Conservation (phyloP, 2,113 vertebrate species). For the Misgurnus anguillicaudatus region DNA sequence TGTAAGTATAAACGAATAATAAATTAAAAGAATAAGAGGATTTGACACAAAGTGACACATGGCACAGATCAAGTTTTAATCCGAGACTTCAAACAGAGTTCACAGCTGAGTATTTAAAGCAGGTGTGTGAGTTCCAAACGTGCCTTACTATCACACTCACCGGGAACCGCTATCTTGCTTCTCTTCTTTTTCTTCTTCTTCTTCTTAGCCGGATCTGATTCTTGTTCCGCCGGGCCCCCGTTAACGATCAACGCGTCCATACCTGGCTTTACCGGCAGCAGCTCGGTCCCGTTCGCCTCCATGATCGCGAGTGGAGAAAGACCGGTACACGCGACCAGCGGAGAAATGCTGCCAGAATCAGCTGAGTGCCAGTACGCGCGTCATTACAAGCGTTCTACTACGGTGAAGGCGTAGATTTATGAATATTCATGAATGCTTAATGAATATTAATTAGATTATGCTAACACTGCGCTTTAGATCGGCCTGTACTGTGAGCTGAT, state of each 20-base stretch:
- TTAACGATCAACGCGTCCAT: conserved; percentile 25
- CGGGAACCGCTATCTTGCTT: conserved; percentile 72
- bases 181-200: conserved; percentile 90
- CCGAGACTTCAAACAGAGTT: conserved; percentile 8
- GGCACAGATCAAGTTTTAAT: neutral
- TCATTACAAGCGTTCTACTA: neutral
- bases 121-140: neutral
- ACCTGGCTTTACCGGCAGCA: neutral
- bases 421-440: too few relatives aligned
- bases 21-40: too few relatives aligned
- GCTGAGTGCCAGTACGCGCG: conserved; percentile 1
- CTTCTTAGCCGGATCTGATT: conserved; percentile 63
- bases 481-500: neutral
- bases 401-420: neutral
- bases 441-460: neutral
- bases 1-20: too few relatives aligned
- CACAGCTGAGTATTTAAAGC: conserved; percentile 10
- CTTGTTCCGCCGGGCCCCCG: conserved; percentile 21
- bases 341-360: conserved; percentile 34
- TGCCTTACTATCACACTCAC: conserved; percentile 65
- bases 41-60: too few relatives aligned
- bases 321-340: conserved; percentile 16
- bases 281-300: conserved; percentile 33
- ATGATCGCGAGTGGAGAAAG: conserved; percentile 23
- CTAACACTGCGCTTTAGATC: neutral